These are phyloP conservation scores for Laspeyria flexula DNA, from an alignment of 2,888 invertebrate species.

Conservation along the genomic window DNA sequence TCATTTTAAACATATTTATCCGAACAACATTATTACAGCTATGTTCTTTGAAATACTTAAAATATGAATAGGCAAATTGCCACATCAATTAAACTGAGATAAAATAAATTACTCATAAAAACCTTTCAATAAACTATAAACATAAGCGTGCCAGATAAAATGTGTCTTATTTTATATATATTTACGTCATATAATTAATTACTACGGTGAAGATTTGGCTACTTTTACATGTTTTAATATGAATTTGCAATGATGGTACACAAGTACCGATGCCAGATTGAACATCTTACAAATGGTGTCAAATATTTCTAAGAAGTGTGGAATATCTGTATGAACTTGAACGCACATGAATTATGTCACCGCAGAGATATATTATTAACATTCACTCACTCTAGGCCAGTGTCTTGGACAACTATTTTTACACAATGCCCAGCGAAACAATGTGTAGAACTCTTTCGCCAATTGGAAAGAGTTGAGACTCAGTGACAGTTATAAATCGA, in stretches of 20 bases:
- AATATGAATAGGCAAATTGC: constrained; percentile 4
- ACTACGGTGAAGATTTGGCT: neutral
- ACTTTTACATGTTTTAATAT: neutral
- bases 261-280: constrained; percentile 6
- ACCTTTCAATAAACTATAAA: neutral
- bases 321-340: constrained; percentile 34
- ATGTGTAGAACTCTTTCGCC: constrained; percentile 68
- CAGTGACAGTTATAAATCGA: constrained; percentile 68
- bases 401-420: constrained; percentile 69
- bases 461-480: constrained; percentile 70
- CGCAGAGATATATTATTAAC: constrained; percentile 57
- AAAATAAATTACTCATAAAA: constrained; percentile 1
- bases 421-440: constrained; percentile 59
- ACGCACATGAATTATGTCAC: constrained; percentile 55
- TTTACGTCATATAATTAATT: neutral
- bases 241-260: constrained; percentile 1
- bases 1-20: too few relatives aligned
- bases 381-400: constrained; percentile 57
- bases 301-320: constrained; percentile 35
- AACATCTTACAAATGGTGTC: constrained; percentile 21
- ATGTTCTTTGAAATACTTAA: neutral
- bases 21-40: too few relatives aligned
- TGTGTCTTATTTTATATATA: neutral
- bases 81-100: constrained; percentile 1
- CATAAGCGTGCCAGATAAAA: neutral